Evolutionary conservation across 2,888 invertebrate species (phyloP), one percentile per base, ranked within the genome.

Genomic region (Ormyrus labotus): DNA sequence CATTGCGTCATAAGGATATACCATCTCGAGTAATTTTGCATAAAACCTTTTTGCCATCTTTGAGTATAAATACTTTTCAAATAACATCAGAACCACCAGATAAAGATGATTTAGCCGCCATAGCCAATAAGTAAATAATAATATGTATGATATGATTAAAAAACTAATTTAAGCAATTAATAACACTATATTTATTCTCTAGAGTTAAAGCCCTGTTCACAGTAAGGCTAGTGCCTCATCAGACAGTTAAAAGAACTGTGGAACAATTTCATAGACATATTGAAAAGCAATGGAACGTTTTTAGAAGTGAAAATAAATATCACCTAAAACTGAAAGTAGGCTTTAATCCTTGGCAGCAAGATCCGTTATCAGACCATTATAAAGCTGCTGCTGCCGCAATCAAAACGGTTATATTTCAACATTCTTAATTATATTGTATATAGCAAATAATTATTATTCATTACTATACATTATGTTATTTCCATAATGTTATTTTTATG

Each of bases 341-440:
- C 47, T 81, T 85, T 47, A 80, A 86, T 63, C 86, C 86, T 61
- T 86, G 86, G 85, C 81, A 67, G 69, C 84, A 83, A 81, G 82
- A 86, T 84, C 85, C 85, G 34, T 81, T 45, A 34, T 80, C 82
- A 64, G 50, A 82, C n/a, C 85, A 86, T 71, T 86, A 83, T 71
- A 69, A 80, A 53, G 86, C 86, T 64, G 85, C 86, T 3, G 80
- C 81, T 11, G 63, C 73, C 34, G 86, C 86, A 72, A 84, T 86
- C 6, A 80, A 84, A 82, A 83, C 69, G 69, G 86, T 85, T 2
- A 48, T 13, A 11, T 6, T 69, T 53, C 3, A 48, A 50, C 19
- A 57, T 48, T 69, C 47, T 48, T 19, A 57, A 10, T 5, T 69
- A 13, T 47, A 8, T 48, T 5, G 47, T 57, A 58, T 57, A n/a